These are phyloP conservation scores for Phaedon cochleariae DNA, from an alignment of 2,888 invertebrate species.

Conservation along the genomic window DNA sequence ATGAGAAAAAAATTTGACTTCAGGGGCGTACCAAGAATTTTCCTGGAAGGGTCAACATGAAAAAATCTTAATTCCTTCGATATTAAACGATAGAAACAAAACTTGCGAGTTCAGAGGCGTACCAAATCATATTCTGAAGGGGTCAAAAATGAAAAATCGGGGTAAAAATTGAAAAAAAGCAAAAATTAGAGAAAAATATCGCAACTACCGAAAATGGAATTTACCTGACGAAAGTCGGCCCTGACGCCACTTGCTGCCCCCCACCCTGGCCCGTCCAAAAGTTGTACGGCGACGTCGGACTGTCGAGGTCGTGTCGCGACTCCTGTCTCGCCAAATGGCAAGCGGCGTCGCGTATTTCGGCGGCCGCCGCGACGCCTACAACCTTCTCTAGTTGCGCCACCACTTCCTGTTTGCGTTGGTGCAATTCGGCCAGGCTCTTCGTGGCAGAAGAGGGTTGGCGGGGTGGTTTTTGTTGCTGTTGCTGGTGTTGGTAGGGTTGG, in stretches of 20 bases:
- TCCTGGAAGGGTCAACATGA: too few species aligned
- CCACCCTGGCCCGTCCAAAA: conserved; percentile 54
- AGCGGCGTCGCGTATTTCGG: conserved; percentile 60
- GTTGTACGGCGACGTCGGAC: conserved; percentile 58
- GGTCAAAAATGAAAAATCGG: too few species aligned
- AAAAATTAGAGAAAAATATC: too few species aligned
- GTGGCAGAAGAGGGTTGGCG: conserved; percentile 56
- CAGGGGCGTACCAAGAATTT: too few species aligned
- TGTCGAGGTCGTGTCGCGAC: conserved; percentile 55
- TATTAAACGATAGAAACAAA: too few species aligned
- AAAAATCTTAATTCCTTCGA: too few species aligned
- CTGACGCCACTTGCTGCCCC: conserved; percentile 44
- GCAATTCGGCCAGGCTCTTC: conserved; percentile 67
- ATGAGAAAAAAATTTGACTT: too few species aligned
- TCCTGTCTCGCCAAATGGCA: conserved; percentile 59
- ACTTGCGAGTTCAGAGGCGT: too few species aligned
- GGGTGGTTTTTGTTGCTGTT: conserved; percentile 26
- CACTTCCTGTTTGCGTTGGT: conserved; percentile 70
- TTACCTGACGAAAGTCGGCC: conserved; percentile 48
- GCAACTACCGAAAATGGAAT: too few species aligned
- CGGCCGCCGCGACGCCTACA: conserved; percentile 64
- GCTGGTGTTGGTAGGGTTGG: conserved; percentile 45
- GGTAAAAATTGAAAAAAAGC: too few species aligned
- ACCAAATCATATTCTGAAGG: too few species aligned
- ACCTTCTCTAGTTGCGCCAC: conserved; percentile 70